These are phyloP conservation scores for Nemurella pictetii DNA, from an alignment of 2,888 invertebrate genomes.

Conservation along the genomic window DNA sequence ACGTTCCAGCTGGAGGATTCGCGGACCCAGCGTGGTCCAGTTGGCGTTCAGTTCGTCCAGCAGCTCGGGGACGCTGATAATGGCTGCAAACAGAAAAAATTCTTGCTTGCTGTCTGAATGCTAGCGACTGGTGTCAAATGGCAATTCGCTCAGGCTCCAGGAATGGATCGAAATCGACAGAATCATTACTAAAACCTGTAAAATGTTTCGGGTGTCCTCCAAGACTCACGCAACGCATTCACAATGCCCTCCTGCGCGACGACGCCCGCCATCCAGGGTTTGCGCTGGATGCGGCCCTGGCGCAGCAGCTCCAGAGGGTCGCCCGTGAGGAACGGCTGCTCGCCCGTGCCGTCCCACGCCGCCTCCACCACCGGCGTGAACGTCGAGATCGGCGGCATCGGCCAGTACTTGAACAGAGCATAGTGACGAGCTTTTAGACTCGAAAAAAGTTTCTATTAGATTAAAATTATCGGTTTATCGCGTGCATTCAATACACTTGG, in stretches of 20 bases:
- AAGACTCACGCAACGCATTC: constrained; percentile 51
- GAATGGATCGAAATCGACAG: no score
- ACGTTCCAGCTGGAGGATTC: no score
- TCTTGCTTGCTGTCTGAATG: no score
- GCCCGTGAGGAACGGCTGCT: constrained; percentile 54
- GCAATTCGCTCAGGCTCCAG: no score
- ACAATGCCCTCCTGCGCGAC: constrained; percentile 57
- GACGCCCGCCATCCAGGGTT: constrained; percentile 57
- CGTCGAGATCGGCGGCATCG: constrained; percentile 52
- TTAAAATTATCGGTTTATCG: not conserved
- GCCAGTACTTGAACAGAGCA: constrained; percentile 54
- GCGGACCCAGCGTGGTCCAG: no score
- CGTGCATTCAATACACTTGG: not conserved
- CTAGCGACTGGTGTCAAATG: no score
- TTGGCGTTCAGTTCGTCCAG: no score
- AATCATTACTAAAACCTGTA: no score
- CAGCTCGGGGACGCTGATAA: no score
- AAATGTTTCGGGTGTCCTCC: no score
- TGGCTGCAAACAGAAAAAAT: not conserved
- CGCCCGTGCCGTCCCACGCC: constrained; percentile 29
- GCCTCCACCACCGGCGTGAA: constrained; percentile 9
- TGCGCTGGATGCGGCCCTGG: constrained; percentile 51
- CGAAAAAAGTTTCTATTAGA: not conserved
- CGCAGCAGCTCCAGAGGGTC: constrained; percentile 52
- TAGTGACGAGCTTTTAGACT: not conserved